These are phyloP conservation scores for Ceyx melanurus DNA, from an alignment of 2,113 vertebrate species.

Conservation along the genomic window DNA sequence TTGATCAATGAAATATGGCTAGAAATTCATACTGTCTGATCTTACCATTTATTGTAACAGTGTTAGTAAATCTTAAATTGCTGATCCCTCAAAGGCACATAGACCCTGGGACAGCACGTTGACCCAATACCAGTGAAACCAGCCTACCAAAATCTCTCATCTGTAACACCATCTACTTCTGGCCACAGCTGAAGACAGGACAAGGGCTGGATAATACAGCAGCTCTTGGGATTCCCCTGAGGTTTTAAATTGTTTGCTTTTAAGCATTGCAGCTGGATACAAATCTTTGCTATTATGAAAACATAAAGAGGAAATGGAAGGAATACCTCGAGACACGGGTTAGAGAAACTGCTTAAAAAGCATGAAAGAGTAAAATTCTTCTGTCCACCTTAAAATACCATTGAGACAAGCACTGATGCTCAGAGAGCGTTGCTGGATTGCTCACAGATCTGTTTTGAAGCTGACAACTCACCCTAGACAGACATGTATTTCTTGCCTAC, in stretches of 20 bases:
- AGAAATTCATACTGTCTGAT: neutral
- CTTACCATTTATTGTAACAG: neutral
- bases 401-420: accelerated
- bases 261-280: neutral
- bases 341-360: neutral
- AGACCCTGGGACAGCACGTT: neutral
- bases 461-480: neutral
- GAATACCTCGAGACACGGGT: neutral
- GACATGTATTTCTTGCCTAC: neutral
- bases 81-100: neutral
- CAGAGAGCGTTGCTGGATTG: neutral
- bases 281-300: neutral
- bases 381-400: neutral
- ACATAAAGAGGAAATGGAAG: neutral
- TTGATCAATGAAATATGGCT: neutral
- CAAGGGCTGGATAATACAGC: neutral
- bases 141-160: neutral
- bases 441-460: neutral
- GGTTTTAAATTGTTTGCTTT: neutral
- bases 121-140: neutral
- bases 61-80: neutral
- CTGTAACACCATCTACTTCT: neutral
- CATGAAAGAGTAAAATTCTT: neutral
- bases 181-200: too few species aligned
- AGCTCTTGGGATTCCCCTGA: neutral